Percentiles rank a stretch among this genome's conserved stretches.
These are phyloP conservation scores for Spisula subtruncata DNA, from an alignment of 2,888 invertebrate species.

Conservation along the genomic window DNA sequence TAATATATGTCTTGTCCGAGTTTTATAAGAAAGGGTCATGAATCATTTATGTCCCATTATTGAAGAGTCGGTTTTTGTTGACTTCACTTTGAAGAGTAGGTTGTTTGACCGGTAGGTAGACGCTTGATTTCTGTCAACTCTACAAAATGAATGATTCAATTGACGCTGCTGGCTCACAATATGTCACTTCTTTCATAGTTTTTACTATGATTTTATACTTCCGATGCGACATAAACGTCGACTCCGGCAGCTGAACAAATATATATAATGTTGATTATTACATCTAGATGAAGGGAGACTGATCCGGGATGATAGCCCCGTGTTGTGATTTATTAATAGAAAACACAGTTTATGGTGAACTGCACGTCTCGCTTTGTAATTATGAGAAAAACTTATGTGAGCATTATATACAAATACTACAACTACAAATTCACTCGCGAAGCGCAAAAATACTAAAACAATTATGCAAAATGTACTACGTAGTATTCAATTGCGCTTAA, in stretches of 20 bases:
- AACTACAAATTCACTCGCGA: too few species aligned
- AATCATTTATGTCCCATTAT: not conserved
- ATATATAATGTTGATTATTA: not conserved
- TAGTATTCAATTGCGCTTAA: too few species aligned
- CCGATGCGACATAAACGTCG: not conserved
- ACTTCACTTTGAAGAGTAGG: conserved; percentile 3
- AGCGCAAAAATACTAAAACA: too few species aligned
- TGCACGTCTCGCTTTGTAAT: not conserved
- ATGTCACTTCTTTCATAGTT: conserved; percentile 14
- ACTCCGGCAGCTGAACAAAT: conserved; percentile 13
- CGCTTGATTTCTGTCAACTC: conserved; percentile 7
- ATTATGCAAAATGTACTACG: too few species aligned
- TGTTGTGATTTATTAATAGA: not conserved
- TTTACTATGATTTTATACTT: not conserved
- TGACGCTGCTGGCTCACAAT: not conserved
- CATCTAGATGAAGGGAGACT: conserved; percentile 16
- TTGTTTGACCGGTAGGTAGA: conserved; percentile 3
- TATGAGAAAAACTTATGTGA: too few species aligned
- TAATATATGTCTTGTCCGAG: not conserved
- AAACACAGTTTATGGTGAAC: not conserved
- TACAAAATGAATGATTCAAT: not conserved
- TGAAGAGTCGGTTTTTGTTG: not conserved
- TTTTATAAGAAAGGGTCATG: not conserved
- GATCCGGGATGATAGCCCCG: not conserved
- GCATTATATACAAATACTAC: too few species aligned